Conservation (phyloP, 2,888 invertebrate genomes). For the Phytoseiulus persimilis region DNA sequence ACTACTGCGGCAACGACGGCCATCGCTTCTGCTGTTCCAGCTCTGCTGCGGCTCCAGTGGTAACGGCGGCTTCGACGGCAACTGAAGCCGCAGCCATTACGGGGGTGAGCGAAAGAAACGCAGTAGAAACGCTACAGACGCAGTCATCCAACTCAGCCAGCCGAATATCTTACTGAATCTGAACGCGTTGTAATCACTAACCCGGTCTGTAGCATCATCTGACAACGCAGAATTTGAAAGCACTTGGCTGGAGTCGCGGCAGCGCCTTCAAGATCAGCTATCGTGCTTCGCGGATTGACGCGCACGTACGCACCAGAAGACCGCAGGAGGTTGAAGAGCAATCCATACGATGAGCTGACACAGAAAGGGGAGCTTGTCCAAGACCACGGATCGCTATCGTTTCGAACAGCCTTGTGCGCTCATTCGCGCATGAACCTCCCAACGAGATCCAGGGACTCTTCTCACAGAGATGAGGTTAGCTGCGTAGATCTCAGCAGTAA, state of each 20-base stretch:
- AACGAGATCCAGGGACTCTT: too few relatives aligned
- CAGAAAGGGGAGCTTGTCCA: background rate
- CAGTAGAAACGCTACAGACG: background rate
- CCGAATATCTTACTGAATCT: background rate
- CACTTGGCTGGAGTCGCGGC: background rate
- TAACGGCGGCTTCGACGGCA: background rate
- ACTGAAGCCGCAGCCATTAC: background rate
- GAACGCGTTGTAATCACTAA: background rate
- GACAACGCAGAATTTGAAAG: background rate
- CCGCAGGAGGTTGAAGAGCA: background rate
- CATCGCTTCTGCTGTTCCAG: background rate
- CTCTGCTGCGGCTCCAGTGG: background rate
- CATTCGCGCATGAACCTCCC: too few relatives aligned
- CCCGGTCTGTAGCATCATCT: background rate
- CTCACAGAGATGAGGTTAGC: too few relatives aligned
- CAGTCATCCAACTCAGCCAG: background rate
- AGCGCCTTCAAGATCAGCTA: background rate
- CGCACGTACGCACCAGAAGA: background rate
- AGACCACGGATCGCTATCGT: background rate
- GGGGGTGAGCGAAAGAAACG: constrained; percentile 5
- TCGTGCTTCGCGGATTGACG: background rate
- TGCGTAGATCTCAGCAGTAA: too few relatives aligned
- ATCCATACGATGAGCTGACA: background rate
- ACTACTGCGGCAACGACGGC: background rate
- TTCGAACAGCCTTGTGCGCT: background rate